Evolutionary conservation across 2,113 vertebrate genomes (phyloP).

Genomic region (zebrafish (Danio rerio)): GRCz12tu NC_133199.1:43126501-43127000

Average conservation of each 20-base stretch:
- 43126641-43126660: background rate
- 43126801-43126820: slow-evolving; percentile 17
- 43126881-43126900: slow-evolving; percentile 1
- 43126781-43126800: background rate
- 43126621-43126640: background rate
- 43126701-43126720: background rate
- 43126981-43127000: too few species aligned
- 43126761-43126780: background rate
- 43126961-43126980: too few species aligned
- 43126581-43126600: too few species aligned
- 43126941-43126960: too few species aligned
- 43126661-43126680: background rate
- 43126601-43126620: too few species aligned
- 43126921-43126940: too few species aligned
- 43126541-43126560: too few species aligned
- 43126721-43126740: background rate
- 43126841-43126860: slow-evolving; percentile 27
- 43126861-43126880: slow-evolving; percentile 40
- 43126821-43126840: slow-evolving; percentile 16
- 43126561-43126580: too few species aligned
- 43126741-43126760: background rate
- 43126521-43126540: too few species aligned
- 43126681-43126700: background rate
- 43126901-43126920: slow-evolving; percentile 19
- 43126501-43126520: too few species aligned